Conservation (phyloP, 30 jellyfish, hydroid and myxozoan species). For the Hydra vulgaris region DNA sequence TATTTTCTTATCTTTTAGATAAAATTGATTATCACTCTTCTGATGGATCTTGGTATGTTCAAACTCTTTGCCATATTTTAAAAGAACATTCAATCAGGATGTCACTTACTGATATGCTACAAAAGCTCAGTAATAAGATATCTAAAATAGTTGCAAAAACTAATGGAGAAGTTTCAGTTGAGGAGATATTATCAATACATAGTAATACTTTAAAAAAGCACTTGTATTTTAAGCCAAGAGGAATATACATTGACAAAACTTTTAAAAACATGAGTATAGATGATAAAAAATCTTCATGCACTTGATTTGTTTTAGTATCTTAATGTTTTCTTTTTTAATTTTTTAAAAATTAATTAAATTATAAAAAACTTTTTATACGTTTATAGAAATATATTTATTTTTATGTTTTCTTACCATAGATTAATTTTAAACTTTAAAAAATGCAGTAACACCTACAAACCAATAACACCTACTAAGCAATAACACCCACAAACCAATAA, state of each 20-base stretch:
- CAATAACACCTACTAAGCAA: no score
- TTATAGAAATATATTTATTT: no score
- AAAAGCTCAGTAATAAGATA: neutral
- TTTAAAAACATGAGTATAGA: neutral
- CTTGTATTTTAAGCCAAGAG: conserved; percentile 1
- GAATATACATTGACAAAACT: neutral
- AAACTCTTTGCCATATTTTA: conserved; percentile 9
- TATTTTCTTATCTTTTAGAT: neutral
- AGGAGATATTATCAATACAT: conserved; percentile 11
- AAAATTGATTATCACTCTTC: neutral
- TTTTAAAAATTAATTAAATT: no score
- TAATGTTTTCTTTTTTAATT: no score
- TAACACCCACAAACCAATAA: no score
- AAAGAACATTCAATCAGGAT: neutral
- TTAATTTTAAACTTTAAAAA: no score
- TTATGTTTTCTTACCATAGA: no score
- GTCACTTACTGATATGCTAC: conserved; percentile 8
- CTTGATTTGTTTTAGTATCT: no score
- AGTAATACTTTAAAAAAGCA: conserved; percentile 13
- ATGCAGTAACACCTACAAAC: no score
- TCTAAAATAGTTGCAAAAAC: conserved; percentile 2
- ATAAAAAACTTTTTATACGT: no score
- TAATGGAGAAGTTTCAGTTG: neutral
- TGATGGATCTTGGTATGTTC: conserved; percentile 16
- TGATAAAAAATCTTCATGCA: no score